Base-by-base conservation (phyloP, 2,797 vertebrate genomes). In the Spatula clypeata region DNA sequence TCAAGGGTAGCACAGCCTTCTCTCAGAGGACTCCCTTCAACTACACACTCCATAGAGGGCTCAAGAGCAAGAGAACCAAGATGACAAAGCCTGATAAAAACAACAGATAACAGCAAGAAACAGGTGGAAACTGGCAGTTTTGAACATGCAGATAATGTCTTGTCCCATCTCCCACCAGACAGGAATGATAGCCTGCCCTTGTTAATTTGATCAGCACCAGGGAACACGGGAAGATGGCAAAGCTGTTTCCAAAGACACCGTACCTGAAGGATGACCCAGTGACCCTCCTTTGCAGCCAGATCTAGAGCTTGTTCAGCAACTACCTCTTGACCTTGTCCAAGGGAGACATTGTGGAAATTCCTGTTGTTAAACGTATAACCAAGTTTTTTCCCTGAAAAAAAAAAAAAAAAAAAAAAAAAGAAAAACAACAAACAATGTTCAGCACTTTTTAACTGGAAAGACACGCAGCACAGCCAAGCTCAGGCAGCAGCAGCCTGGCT, bases 231-330 rank as follows among this genome's bases (percentile, higher is more conserved):
- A 67, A 70, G 15, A 6, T 4, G 6, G 26, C 49, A n/a, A 66
- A 23, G 3, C 31, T 34, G 32, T 9, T 71, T 23, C 69, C 60
- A 32, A 29, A 1, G 9, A 3, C 5, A 36, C 31, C 2, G 0
- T 98, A 99, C 99, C 99, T 99, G 99, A 36, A 99, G 95, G 95
- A 99, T 99, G 77, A 99, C 99, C 99, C 99, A 99, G 94, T 99
- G 99, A 6, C 99, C 99, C 19, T 99, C 98, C 91, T 95, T 97
- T 0, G 99, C 99, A 53, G 99, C 99, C 67, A 99, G 57, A 36
- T 99, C 98, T 53, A 99, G 98, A 3, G 98, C 97, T 74, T 98
- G 98, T 40, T 99, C 99, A 20, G 99, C 99, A n/a, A 99, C 98
- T 0, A 98, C 96, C 93, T 99, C 99, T 87, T 99, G 99, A 53